Evolutionary conservation across 2,113 vertebrate species (phyloP).

Genomic region (Notiomystis cincta): DNA sequence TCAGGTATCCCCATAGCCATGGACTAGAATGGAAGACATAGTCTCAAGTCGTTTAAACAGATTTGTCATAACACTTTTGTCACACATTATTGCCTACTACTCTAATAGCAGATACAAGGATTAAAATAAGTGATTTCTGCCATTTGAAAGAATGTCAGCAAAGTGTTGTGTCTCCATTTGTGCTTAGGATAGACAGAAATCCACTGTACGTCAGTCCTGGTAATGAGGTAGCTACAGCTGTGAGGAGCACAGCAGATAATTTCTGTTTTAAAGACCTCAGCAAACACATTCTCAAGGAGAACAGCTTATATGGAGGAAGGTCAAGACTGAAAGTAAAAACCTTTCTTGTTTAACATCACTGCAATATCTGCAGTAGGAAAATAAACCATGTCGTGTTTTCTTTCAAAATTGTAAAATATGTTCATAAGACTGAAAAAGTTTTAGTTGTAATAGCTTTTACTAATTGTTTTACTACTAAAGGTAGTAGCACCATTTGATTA

Average conservation of each 20-base stretch:
- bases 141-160: background rate
- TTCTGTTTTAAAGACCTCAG: background rate
- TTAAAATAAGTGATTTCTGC: background rate
- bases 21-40: background rate
- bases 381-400: background rate
- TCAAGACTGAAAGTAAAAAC: background rate
- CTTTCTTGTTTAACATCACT: background rate
- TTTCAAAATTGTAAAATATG: background rate
- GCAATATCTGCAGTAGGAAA: background rate
- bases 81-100: background rate
- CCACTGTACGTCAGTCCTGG: accelerated
- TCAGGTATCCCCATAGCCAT: background rate
- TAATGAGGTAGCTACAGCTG: background rate
- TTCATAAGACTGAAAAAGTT: background rate
- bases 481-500: background rate
- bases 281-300: background rate
- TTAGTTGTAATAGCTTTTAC: background rate
- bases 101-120: background rate
- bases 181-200: background rate
- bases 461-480: background rate
- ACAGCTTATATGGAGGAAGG: background rate
- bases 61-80: background rate
- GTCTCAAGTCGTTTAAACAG: background rate
- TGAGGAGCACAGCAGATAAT: background rate
- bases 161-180: background rate